Conservation (phyloP, 2,113 vertebrate genomes). For the Ariopsis seemanni region DNA sequence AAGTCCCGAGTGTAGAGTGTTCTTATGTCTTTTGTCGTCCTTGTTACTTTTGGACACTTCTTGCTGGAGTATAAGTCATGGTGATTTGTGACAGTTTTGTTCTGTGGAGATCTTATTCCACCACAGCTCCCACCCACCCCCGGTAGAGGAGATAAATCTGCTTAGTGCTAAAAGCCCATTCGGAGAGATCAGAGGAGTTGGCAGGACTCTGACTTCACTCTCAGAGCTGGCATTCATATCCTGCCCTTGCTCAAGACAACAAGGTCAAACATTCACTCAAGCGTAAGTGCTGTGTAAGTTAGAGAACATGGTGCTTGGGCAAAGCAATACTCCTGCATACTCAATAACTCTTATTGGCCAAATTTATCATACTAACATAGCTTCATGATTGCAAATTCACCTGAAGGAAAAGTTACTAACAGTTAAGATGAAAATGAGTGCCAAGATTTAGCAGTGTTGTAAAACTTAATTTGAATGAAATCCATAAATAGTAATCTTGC, state of each 20-base stretch:
- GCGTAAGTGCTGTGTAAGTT: conserved; percentile 47
- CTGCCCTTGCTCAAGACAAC: conserved; percentile 52
- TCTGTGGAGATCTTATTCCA: conserved; percentile 44
- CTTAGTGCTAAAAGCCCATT: conserved; percentile 59
- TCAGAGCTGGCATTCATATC: conserved; percentile 42
- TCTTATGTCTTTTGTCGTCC: background rate
- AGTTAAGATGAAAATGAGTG: background rate
- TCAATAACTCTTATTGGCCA: conserved; percentile 15
- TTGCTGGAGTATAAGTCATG: background rate
- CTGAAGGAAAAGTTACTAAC: background rate
- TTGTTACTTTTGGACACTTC: background rate
- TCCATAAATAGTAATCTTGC: background rate
- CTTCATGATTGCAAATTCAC: background rate
- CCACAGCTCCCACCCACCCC: conserved; percentile 26
- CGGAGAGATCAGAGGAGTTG: conserved; percentile 52
- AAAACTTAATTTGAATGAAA: background rate
- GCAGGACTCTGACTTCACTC: conserved; percentile 38
- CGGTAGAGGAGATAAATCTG: conserved; percentile 62
- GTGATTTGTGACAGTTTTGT: conserved; percentile 34
- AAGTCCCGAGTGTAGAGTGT: background rate
- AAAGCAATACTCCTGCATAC: conserved; percentile 53
- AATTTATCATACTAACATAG: background rate
- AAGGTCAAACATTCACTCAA: conserved; percentile 52
- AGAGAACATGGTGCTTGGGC: conserved; percentile 47
- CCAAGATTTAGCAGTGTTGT: background rate